Conservation (phyloP, 2,888 invertebrate species). For the Gastracanthus pulcherrimus region DNA sequence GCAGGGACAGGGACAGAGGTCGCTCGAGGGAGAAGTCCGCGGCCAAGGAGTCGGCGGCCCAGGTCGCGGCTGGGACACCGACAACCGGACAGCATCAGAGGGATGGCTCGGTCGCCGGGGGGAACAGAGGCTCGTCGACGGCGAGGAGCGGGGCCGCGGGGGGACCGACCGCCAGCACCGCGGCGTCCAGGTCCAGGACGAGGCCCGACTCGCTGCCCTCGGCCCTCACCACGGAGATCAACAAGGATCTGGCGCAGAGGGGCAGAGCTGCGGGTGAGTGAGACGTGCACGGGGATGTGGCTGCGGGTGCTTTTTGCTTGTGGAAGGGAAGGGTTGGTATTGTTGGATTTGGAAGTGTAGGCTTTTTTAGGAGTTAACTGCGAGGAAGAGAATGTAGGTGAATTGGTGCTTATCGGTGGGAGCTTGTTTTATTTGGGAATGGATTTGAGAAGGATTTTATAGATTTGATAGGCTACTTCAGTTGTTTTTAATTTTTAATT, state of each 20-base stretch:
- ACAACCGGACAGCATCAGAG: no score
- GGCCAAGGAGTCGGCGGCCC: conserved; percentile 68
- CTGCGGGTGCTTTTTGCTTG: no score
- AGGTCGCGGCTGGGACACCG: background rate
- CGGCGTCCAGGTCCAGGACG: conserved; percentile 65
- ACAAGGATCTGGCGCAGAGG: conserved; percentile 73
- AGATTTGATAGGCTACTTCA: no score
- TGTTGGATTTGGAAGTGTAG: conserved; percentile 22
- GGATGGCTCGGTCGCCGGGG: conserved; percentile 35
- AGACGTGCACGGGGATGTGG: no score
- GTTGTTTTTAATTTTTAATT: no score
- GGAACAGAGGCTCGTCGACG: conserved; percentile 78
- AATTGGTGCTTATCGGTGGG: no score
- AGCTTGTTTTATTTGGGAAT: no score
- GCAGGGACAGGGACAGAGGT: conserved; percentile 81
- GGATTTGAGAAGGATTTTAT: no score
- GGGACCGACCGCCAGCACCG: conserved; percentile 47
- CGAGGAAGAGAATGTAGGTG: no score
- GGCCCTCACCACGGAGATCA: conserved; percentile 73
- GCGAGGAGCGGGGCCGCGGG: conserved; percentile 14
- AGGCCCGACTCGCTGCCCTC: conserved; percentile 73
- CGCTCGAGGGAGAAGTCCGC: conserved; percentile 81
- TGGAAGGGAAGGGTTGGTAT: no score
- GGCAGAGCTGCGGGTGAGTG: conserved; percentile 60
- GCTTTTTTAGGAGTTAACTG: conserved; percentile 14